Evolutionary conservation across 92 coral and sea anemone species (phyloP).

Genomic region (Meandrina meandrites): DNA sequence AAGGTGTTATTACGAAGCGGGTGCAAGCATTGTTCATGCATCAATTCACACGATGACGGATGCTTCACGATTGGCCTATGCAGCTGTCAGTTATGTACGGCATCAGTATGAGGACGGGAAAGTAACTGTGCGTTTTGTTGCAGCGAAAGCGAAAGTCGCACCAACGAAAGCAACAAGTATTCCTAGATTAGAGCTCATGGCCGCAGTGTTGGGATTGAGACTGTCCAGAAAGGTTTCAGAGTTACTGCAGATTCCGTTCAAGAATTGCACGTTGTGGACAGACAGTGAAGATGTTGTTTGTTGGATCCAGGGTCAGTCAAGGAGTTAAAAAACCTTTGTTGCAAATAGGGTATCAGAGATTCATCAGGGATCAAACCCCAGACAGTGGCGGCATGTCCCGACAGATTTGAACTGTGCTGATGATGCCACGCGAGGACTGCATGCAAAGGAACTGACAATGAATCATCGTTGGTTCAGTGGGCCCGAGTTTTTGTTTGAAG

Average conservation of each 20-base stretch:
- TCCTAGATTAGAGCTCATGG: constrained; percentile 51
- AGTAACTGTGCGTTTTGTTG: constrained; percentile 44
- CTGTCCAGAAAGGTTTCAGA: constrained; percentile 49
- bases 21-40: background rate
- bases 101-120: constrained; percentile 42
- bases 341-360: constrained; percentile 49
- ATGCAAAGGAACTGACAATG: constrained; percentile 41
- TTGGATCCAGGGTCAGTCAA: constrained; percentile 50
- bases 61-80: constrained; percentile 50
- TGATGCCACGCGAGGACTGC: constrained; percentile 42
- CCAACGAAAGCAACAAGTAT: constrained; percentile 51
- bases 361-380: constrained; percentile 36
- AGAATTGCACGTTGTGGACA: constrained; percentile 48
- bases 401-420: constrained; percentile 55
- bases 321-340: constrained; percentile 49
- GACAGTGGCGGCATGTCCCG: constrained; percentile 47
- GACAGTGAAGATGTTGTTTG: constrained; percentile 56
- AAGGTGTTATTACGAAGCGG: background rate
- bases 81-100: constrained; percentile 52
- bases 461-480: constrained; percentile 56
- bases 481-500: constrained; percentile 56
- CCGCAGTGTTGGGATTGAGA: constrained; percentile 58
- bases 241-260: constrained; percentile 29
- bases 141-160: constrained; percentile 70
- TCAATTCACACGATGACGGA: constrained; percentile 57